Evolutionary conservation across 1,140 invertebrate species (phyloP), one percentile per base, ranked within the genome.

Genomic region (Euura saliciscinereae): DNA sequence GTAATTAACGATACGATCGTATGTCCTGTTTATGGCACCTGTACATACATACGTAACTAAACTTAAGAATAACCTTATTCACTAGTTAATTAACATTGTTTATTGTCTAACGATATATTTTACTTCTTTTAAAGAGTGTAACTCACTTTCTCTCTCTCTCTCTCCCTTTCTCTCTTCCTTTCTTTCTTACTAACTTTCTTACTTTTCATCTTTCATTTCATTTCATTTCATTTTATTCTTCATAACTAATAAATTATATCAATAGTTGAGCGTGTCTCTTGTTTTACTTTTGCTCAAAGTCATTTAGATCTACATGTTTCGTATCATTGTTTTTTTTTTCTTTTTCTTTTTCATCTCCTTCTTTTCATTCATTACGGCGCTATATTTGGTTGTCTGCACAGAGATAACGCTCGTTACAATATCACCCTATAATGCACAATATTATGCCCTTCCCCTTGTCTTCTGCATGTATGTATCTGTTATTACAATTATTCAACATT

Each of bases 1-100:
- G 43, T 43, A 65, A 65, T 72, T 71, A 69, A 42, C 67, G 71
- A 73, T 76, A 70, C 59, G 67, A 76, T 73, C 70, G 73, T 74
- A 72, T 67, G 70, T 75, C 70, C 59, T 74, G 67, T 68, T 74
- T 78, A 78, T 78, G 75, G 75, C 77, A 76, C 75, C 75, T 76
- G 73, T 75, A 76, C 77, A 76, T 76, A 72, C 69, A 72, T 66
- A 74, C 69, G 66, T 71, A 74, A 73, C 45, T 75, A 45, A 75
- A 74, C 74, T 72, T 77, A 75, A 74, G 73, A 73, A 44, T 42
- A 71, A 74, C 28, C 66, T 72, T 71, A 77, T 76, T 69, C 74
- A 75, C 59, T 71, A 74, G 68, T 66, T 71, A 72, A 65, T 73
- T 72, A 66, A 51, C 45, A 42, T 43, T 74, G 45, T 66, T 69